Evolutionary conservation across 2,797 vertebrate species (phyloP).

Genomic region (Cuniculus paca): DNA sequence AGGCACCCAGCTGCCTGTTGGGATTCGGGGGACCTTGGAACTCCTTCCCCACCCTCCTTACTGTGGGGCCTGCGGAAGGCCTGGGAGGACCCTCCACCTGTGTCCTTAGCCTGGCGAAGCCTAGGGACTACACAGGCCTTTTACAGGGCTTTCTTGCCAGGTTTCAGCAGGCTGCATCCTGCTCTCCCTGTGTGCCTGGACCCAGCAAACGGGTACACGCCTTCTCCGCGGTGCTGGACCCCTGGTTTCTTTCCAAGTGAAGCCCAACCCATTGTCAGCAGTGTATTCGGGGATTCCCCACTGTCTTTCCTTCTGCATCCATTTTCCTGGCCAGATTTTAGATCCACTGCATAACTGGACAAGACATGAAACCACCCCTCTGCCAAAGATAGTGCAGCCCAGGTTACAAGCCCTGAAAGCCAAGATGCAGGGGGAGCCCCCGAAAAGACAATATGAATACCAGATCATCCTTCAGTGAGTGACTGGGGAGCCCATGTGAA

Average conservation of each 20-base stretch:
- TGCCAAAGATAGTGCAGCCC: accelerated
- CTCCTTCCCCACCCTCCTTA: neutral
- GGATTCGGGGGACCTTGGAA: neutral
- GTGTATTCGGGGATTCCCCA: neutral
- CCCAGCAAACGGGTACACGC: neutral
- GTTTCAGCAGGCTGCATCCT: neutral
- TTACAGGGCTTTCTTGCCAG: neutral
- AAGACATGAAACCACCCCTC: neutral
- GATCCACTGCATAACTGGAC: neutral
- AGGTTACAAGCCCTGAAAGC: too few relatives aligned
- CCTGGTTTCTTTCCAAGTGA: neutral
- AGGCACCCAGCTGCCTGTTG: neutral
- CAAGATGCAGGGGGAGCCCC: neutral
- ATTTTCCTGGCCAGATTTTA: neutral
- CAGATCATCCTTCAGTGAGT: neutral
- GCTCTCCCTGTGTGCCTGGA: neutral
- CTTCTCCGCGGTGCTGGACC: neutral
- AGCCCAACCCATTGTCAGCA: neutral
- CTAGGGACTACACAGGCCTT: neutral
- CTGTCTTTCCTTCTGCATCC: neutral
- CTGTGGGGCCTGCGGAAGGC: neutral
- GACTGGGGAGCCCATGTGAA: neutral
- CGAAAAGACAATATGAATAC: neutral
- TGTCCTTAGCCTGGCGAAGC: neutral
- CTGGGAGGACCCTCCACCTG: too few relatives aligned